These are phyloP conservation scores for Xenentodon cancila DNA, from an alignment of 2,797 vertebrate species.

Conservation along the genomic window DNA sequence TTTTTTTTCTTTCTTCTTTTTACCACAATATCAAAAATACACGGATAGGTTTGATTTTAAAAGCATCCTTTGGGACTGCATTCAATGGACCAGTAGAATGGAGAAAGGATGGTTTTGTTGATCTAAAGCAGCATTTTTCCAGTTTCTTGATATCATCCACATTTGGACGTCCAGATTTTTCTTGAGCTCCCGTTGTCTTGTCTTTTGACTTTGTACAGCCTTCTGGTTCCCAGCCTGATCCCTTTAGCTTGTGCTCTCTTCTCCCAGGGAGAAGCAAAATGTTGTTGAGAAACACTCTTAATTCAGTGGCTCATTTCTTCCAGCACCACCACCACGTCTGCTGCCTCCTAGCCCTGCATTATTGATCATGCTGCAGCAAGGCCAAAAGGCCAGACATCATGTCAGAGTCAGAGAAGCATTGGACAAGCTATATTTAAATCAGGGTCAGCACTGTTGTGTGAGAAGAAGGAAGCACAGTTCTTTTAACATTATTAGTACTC, in stretches of 20 bases:
- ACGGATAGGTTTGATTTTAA: slow-evolving; percentile 49
- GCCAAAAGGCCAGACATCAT: slow-evolving; percentile 44
- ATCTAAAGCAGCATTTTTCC: slow-evolving; percentile 21
- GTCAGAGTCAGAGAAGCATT: slow-evolving; percentile 57
- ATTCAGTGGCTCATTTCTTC: slow-evolving; percentile 24
- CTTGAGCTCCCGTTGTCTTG: slow-evolving; percentile 20
- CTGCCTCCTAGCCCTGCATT: slow-evolving; percentile 68
- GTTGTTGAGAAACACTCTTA: slow-evolving; percentile 49
- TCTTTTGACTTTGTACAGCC: slow-evolving; percentile 31
- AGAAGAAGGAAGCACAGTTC: slow-evolving; percentile 22
- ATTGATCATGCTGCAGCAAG: slow-evolving; percentile 72
- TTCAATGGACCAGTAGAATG: slow-evolving; percentile 21
- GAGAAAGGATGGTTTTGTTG: slow-evolving; percentile 22
- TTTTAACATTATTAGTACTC: slow-evolving; percentile 58
- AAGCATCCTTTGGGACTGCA: slow-evolving; percentile 25
- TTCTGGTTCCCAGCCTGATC: slow-evolving; percentile 11
- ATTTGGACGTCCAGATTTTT: slow-evolving; percentile 16
- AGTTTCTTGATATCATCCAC: slow-evolving; percentile 1
- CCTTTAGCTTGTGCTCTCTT: slow-evolving; percentile 44
- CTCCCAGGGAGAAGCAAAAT: slow-evolving; percentile 35
- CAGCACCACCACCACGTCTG: slow-evolving; percentile 10
- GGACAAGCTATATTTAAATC: slow-evolving; percentile 56
- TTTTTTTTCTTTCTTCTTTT: slow-evolving; percentile 35
- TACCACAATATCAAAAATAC: slow-evolving; percentile 59
- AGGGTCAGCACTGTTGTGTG: slow-evolving; percentile 42